Conservation (phyloP, 2,113 vertebrate species). For the Caretta caretta region DNA sequence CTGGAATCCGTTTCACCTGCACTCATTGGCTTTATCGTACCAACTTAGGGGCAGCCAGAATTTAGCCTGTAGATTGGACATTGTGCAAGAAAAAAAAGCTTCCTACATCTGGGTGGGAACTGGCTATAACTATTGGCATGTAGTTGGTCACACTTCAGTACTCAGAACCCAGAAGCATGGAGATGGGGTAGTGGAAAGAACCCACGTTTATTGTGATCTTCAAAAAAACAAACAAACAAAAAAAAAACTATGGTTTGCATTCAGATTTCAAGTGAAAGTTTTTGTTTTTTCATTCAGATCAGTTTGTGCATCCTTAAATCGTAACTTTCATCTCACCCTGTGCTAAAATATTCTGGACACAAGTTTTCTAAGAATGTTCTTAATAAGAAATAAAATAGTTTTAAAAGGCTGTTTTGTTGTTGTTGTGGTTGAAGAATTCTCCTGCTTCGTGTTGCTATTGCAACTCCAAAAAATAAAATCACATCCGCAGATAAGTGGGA, state of each 20-base stretch:
- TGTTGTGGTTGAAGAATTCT: background rate
- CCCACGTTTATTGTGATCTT: background rate
- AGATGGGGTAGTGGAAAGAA: constrained; percentile 46
- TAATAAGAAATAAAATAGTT: background rate
- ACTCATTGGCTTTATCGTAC: background rate
- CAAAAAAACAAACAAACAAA: background rate
- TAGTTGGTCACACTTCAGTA: background rate
- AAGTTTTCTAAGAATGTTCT: background rate
- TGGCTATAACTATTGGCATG: background rate
- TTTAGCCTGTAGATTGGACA: background rate
- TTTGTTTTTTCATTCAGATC: background rate
- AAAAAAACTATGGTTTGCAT: background rate
- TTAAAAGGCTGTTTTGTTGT: background rate
- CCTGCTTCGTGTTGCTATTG: background rate
- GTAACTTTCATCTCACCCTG: background rate
- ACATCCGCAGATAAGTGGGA: background rate
- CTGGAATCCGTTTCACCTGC: background rate
- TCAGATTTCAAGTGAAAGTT: background rate
- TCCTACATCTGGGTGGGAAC: background rate
- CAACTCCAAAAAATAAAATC: background rate
- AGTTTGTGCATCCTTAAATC: background rate
- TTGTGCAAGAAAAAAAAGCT: background rate
- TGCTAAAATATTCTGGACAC: background rate
- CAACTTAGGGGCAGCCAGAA: background rate
- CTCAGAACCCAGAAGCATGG: background rate